Conservation (phyloP, 2,888 invertebrate species). For the Drosophila stalkeri region DNA sequence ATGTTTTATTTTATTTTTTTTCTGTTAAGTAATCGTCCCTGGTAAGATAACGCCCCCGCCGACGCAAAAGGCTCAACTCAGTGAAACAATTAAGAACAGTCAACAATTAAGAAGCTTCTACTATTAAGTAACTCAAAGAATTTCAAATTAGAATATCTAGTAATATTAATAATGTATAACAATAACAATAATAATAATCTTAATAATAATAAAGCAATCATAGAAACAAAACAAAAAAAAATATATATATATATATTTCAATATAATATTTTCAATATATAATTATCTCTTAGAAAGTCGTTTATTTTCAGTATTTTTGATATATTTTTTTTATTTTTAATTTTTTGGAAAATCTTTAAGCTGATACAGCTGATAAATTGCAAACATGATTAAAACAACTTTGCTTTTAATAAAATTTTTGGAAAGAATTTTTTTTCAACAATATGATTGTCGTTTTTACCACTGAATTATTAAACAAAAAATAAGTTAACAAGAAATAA, state of each 20-base stretch:
- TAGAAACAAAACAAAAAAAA: slow-evolving; percentile 13
- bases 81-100: slow-evolving; percentile 46
- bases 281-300: too few relatives aligned
- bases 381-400: neutral
- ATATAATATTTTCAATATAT: neutral
- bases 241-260: neutral
- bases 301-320: neutral
- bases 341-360: neutral
- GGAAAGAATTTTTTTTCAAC: too few relatives aligned
- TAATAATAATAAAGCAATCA: slow-evolving; percentile 36
- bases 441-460: neutral
- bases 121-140: slow-evolving; percentile 26
- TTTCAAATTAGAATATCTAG: neutral
- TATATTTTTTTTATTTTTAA: neutral
- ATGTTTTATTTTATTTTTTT: neutral
- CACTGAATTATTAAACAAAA: neutral
- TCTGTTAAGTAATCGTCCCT: slow-evolving; percentile 40
- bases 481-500: neutral
- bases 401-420: too few relatives aligned
- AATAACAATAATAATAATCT: neutral
- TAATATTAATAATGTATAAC: neutral
- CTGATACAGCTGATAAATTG: neutral
- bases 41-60: slow-evolving; percentile 30
- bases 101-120: slow-evolving; percentile 33
- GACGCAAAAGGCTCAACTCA: slow-evolving; percentile 66